Evolutionary conservation across 2,113 vertebrate species (phyloP), one percentile per base, ranked within the genome.

Genomic region (Lepus timidus): DNA sequence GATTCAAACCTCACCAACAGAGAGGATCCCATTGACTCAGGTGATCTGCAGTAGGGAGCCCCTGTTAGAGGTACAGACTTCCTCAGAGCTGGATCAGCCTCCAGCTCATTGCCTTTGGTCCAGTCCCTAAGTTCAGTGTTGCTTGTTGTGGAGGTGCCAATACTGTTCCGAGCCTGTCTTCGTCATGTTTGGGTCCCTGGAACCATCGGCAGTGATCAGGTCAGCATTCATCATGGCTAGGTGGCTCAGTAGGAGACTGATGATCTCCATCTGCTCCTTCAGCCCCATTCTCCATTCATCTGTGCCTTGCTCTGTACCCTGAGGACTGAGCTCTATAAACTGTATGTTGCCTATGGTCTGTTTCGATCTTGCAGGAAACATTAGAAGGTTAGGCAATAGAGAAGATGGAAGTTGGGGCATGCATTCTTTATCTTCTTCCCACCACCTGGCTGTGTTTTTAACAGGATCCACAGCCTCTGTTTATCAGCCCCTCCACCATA

Each of bases 221-320:
- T 16, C 52, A 58, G 36, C 62, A 71, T 52, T 23, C 80, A 88
- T 94, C 20, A 36, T 61, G 52, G 55, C 22, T 92, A 7, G 6
- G 44, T 93, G 88, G 33, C 83, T 92, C 36, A 64, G 17, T 17
- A 85, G 6, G 36, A 44, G 36, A 27, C 22, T 75, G 58, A 39
- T 44, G 51, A 94, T 83, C n/a, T 86, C 36, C 9, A 62, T 90
- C 74, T 83, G 23, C 10, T 4, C 14, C 78, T 89, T 12, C 39
- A 73, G 22, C 93, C 44, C 17, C 19, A 19, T 78, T 93, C 64
- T 96, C 81, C 9, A 55, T 58, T 82, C 49, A 85, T 88, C 65
- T 67, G 49, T 71, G 52, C 27, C 25, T 20, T 82, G 7, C 27
- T 93, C 2, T 78, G 49, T 51, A 62, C 67, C 12, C 16, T 39